phyloP scores from a whole-genome alignment of 1,140 invertebrate genomes.

The Alviniconcha marisindica region DNA sequence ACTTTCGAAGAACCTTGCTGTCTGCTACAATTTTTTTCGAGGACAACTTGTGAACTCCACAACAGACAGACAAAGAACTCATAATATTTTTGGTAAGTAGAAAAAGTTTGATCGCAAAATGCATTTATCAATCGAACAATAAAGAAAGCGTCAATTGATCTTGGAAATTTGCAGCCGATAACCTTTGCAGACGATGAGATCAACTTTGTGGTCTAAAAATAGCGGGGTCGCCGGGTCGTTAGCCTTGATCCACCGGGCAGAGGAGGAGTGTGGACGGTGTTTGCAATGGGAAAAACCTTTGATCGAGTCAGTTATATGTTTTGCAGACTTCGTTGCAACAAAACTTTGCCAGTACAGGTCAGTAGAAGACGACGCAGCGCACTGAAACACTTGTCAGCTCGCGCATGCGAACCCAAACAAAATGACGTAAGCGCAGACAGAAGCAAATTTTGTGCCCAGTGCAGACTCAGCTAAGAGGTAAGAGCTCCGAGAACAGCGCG shows the following conservation, averaged over 20 bases:
- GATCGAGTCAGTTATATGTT: neutral
- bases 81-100: neutral
- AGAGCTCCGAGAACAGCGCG: neutral
- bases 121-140: neutral
- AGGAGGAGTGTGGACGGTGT: neutral
- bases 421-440: constrained; percentile 42
- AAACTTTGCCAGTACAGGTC: neutral
- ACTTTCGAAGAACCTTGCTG: constrained; percentile 40
- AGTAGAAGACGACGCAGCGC: neutral
- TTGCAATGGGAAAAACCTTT: neutral
- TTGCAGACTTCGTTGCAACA: neutral
- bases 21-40: constrained; percentile 39
- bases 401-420: constrained; percentile 43
- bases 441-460: constrained; percentile 26
- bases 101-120: neutral
- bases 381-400: constrained; percentile 11
- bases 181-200: constrained; percentile 45
- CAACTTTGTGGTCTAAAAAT: constrained; percentile 42
- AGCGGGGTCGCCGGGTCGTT: constrained; percentile 39
- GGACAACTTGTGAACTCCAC: constrained; percentile 20
- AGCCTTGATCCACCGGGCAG: constrained; percentile 26
- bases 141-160: constrained; percentile 6
- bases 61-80: neutral
- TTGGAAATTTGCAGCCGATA: constrained; percentile 28
- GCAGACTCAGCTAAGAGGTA: constrained; percentile 28